Percentiles rank a stretch among this genome's conserved stretches.
Conservation (phyloP, 53 echinoderm and acorn worm species). For the Temnopleurus reevesii region DNA sequence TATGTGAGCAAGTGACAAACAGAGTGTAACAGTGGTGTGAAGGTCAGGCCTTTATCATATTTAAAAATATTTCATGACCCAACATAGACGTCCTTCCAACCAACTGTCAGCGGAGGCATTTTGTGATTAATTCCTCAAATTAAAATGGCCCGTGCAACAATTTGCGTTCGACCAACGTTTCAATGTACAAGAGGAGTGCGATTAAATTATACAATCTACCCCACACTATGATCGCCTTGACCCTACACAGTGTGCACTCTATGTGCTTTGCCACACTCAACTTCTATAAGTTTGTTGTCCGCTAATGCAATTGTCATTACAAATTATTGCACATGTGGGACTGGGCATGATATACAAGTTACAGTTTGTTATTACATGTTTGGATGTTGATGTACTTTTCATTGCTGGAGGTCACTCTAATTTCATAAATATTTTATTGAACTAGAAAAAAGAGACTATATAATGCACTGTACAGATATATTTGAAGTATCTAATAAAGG, state of each 20-base stretch:
- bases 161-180: neutral
- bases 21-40: neutral
- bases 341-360: neutral
- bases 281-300: too few species aligned
- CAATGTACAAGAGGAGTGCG: neutral
- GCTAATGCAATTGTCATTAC: neutral
- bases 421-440: too few species aligned
- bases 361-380: neutral
- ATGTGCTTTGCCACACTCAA: too few species aligned
- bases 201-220: conserved; percentile 33
- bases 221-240: neutral
- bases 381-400: neutral
- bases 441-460: too few species aligned
- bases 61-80: neutral
- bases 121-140: conserved; percentile 14
- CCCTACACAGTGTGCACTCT: neutral
- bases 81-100: neutral
- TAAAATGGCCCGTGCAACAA: neutral
- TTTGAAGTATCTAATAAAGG: too few species aligned
- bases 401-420: neutral
- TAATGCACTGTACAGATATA: too few species aligned
- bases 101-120: neutral
- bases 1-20: too few species aligned
- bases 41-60: neutral
- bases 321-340: neutral